Evolutionary conservation across 1,140 invertebrate species (phyloP).

Genomic region (Thalassaphorura encarpata): DNA sequence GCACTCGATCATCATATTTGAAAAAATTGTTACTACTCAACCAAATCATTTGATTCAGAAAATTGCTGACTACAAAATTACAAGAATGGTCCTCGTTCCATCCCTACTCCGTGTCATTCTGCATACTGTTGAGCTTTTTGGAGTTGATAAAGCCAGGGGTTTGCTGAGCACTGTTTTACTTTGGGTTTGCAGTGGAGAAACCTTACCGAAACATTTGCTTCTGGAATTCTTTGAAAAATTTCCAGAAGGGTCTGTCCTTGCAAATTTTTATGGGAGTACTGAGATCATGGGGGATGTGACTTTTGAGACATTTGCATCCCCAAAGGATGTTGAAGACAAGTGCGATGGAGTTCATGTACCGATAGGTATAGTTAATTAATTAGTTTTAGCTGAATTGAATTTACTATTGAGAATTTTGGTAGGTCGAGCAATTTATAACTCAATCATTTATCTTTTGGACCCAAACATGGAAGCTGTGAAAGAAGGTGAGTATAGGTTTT

Average conservation of each 20-base stretch:
- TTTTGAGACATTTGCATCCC: slow-evolving; percentile 45
- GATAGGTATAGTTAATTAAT: slow-evolving; percentile 51
- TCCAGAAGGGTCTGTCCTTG: slow-evolving; percentile 48
- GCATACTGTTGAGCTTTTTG: slow-evolving; percentile 48
- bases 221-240: slow-evolving; percentile 63
- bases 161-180: slow-evolving; percentile 49
- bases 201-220: slow-evolving; percentile 53
- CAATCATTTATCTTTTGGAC: slow-evolving; percentile 64
- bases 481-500: too few relatives aligned
- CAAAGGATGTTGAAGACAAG: slow-evolving; percentile 48
- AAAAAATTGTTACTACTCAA: slow-evolving; percentile 58
- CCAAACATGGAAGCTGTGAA: slow-evolving; percentile 54
- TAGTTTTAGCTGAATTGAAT: background rate
- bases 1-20: slow-evolving; percentile 54
- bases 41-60: slow-evolving; percentile 57
- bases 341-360: slow-evolving; percentile 52
- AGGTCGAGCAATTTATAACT: slow-evolving; percentile 72
- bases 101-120: slow-evolving; percentile 65
- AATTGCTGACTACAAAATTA: slow-evolving; percentile 58
- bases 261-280: slow-evolving; percentile 82
- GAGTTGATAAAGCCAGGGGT: slow-evolving; percentile 16
- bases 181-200: slow-evolving; percentile 76
- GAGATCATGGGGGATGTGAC: slow-evolving; percentile 77
- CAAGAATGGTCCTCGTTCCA: slow-evolving; percentile 69
- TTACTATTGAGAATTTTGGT: too few relatives aligned